Base-by-base conservation (phyloP, 2,888 invertebrate species). In the Cecidostiba fungosa region DNA sequence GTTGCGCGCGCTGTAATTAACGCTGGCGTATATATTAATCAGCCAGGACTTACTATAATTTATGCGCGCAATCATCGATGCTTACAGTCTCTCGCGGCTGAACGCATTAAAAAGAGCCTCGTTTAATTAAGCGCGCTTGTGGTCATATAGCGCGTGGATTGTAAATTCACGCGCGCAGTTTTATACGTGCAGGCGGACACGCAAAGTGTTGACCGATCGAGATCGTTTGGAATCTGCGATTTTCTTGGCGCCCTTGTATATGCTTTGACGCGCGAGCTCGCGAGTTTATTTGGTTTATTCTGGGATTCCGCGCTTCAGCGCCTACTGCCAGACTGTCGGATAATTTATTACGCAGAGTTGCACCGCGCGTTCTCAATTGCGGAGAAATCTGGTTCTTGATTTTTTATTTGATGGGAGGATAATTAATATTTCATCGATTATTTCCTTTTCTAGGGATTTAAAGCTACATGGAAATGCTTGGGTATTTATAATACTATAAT, bases 41-140 rank as follows among this genome's bases (percentile, higher is more conserved):
- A 77, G 54, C n/a, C 36, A n/a, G 36, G 14, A 66, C n/a, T 77
- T 70, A 39, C 66, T 36, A 39, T 74, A 72, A 88, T 88, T 87
- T 87, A 86, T 86, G 82, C 86, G 83, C 85, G 84, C 86, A 76
- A 43, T 29, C 54, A 59, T 85, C 87, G 87, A 88, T 87, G 87
- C 87, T 89, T 85, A 84, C 85, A 77, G 66, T 59, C 23, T 59
- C 19, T 50, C 50, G 85, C 82, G 84, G 73, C 80, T 81, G 85
- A 87, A 69, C 87, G 79, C 85, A 89, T 88, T 88, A 88, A 90
- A n/a, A 88, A 89, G 88, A 86, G 85, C 86, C 88, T 85, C 86
- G 87, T 88, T 89, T 89, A 90, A 90, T 89, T 90, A 90, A 89
- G 88, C 88, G 82, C 6, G 54, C 3, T 59, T 6, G 83, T 84